phyloP scores from a whole-genome alignment of 1,140 invertebrate genomes.

The Saccostrea cuccullata region DNA sequence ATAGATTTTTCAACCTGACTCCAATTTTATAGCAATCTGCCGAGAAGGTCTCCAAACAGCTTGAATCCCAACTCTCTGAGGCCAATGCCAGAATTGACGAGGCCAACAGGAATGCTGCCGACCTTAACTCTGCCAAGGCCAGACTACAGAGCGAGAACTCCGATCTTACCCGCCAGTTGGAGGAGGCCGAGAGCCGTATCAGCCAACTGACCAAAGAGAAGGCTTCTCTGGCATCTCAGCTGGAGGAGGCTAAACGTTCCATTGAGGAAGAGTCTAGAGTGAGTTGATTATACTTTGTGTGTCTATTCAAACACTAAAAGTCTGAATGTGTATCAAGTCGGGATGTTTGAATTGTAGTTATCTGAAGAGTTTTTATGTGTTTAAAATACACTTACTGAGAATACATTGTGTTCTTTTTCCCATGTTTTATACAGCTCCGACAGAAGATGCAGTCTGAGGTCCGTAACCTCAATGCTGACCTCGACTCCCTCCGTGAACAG shows the following conservation, averaged over 20 bases:
- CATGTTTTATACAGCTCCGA: conserved; percentile 54
- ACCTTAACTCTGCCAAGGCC: conserved; percentile 69
- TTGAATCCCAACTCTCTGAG: conserved; percentile 96
- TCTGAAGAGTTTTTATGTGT: neutral
- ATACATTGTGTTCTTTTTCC: neutral
- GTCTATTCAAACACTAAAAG: neutral
- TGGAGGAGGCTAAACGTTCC: conserved; percentile 97
- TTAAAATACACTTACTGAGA: neutral
- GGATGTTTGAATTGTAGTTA: neutral
- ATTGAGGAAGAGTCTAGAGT: conserved; percentile 96
- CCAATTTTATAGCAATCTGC: conserved; percentile 70
- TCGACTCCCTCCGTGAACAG: conserved; percentile 98
- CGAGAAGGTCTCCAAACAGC: conserved; percentile 97
- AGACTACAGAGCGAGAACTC: conserved; percentile 90
- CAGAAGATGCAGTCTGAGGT: conserved; percentile 77
- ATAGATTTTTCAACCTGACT: neutral
- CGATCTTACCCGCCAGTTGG: conserved; percentile 91
- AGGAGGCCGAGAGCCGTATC: conserved; percentile 98
- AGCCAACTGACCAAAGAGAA: conserved; percentile 98
- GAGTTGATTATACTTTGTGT: conserved; percentile 56
- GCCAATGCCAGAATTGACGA: conserved; percentile 94
- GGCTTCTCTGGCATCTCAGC: conserved; percentile 92
- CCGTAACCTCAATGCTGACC: conserved; percentile 95
- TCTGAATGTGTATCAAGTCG: neutral
- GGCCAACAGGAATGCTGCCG: conserved; percentile 68